Base-by-base conservation (phyloP, 1,140 invertebrate species). In the Matsumurasca onukii region DNA sequence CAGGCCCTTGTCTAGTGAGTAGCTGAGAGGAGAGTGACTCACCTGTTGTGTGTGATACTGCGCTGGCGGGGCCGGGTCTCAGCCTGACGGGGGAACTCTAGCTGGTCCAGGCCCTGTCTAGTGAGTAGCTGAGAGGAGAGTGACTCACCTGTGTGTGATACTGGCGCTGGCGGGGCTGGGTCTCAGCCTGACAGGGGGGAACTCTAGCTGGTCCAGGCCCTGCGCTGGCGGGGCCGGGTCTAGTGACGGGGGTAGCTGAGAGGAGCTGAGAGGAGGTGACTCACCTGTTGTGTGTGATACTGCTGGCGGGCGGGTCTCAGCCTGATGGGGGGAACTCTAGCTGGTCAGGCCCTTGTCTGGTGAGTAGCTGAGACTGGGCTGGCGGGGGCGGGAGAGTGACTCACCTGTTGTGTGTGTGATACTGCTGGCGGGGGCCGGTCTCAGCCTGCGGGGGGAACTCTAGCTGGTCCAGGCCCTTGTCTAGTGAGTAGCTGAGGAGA, bases 301-400 rank as follows among this genome's bases (percentile, higher is more conserved):
- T 51, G n/a, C n/a, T n/a, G n/a, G n/a, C n/a, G n/a, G 34, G 34
- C 5, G 17, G 34, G 34, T 22, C 49, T n/a, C n/a, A n/a, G 34
- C 17, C 55, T n/a, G 30, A 13, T 9, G 1, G 55, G 3, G 22
- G 55, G 24, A 9, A 27, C 24, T 59, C 55, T 27, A 59, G 55
- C 24, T 24, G 55, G 68, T 84, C 78, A 1, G 84, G 68, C 9
- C 82, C 82, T 67, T 83, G n/a, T n/a, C n/a, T n/a, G n/a, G n/a
- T n/a, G n/a, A n/a, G n/a, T n/a, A n/a, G n/a, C n/a, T n/a, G n/a
- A 81, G 74, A 84, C 83, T 12, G 84, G 70, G 1, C 82, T 84
- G 25, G 78, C 81, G 12, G 82, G 78, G 1, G 83, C 39, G n/a
- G 22, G 24, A 17, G 20, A 52, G 15, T 24, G 55, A 22, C 17